Evolutionary conservation across 2,888 invertebrate species (phyloP).

Genomic region (Lepidochrysops patricia): DNA sequence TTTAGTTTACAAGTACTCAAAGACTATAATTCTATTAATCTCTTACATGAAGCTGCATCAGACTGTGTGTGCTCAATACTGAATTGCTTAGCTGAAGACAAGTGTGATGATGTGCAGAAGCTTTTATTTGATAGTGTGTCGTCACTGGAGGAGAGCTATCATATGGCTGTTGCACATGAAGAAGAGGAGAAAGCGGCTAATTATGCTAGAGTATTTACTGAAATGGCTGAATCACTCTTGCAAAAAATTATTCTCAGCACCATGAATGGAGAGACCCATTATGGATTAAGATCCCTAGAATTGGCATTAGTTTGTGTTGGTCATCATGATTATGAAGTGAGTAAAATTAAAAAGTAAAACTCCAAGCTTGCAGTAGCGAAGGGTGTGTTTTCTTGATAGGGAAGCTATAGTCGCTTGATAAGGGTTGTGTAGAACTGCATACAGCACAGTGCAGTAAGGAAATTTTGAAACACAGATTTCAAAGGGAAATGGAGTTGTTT

Average conservation of each 20-base stretch:
- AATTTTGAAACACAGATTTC: too few species aligned
- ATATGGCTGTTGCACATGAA: slow-evolving; percentile 92
- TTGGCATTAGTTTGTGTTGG: slow-evolving; percentile 93
- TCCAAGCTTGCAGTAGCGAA: too few species aligned
- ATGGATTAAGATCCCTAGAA: slow-evolving; percentile 89
- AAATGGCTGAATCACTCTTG: slow-evolving; percentile 92
- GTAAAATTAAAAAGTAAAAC: slow-evolving; percentile 10
- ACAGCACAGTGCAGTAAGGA: too few species aligned
- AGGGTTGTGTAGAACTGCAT: too few species aligned
- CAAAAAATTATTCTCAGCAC: slow-evolving; percentile 84
- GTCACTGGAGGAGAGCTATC: slow-evolving; percentile 88
- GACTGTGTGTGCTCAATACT: slow-evolving; percentile 92
- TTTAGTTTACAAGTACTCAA: slow-evolving; percentile 82
- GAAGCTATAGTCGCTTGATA: too few species aligned
- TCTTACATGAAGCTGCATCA: slow-evolving; percentile 90
- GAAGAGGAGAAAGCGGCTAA: slow-evolving; percentile 95
- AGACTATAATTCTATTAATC: slow-evolving; percentile 74
- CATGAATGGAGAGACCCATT: slow-evolving; percentile 78
- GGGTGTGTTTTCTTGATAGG: too few species aligned
- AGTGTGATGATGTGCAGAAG: slow-evolving; percentile 82
- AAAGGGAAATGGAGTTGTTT: too few species aligned
- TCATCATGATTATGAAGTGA: slow-evolving; percentile 96
- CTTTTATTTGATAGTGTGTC: slow-evolving; percentile 88
- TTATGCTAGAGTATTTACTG: slow-evolving; percentile 96
- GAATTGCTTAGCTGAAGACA: slow-evolving; percentile 85